A percentile compares a stretch with the other conserved stretches of the same genome.
These are phyloP conservation scores for Pedicia rivosa DNA, from an alignment of 2,888 invertebrate genomes.

Conservation along the genomic window DNA sequence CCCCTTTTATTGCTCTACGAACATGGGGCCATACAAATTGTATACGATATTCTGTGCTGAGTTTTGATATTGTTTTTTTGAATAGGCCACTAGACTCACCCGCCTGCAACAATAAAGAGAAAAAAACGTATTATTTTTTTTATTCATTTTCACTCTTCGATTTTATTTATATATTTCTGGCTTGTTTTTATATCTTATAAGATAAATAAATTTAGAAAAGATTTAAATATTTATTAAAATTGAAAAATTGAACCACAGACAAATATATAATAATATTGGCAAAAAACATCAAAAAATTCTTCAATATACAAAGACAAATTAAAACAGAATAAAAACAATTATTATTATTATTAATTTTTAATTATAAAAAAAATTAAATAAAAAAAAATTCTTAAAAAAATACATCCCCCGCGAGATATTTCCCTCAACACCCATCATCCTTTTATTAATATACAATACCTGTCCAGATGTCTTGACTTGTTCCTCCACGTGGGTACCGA, in stretches of 20 bases:
- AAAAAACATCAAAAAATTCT: too few species aligned
- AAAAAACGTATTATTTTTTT: too few species aligned
- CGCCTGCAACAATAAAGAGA: constrained; percentile 35
- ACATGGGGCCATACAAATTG: constrained; percentile 76
- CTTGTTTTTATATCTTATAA: too few species aligned
- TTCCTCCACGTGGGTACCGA: constrained; percentile 13
- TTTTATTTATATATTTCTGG: too few species aligned
- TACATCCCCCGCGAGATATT: neutral
- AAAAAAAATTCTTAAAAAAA: neutral
- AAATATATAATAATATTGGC: too few species aligned
- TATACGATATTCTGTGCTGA: constrained; percentile 75
- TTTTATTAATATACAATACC: constrained; percentile 17
- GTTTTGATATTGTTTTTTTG: constrained; percentile 52
- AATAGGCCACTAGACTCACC: constrained; percentile 50
- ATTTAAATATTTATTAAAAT: too few species aligned
- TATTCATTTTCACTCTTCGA: too few species aligned
- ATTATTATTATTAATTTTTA: too few species aligned
- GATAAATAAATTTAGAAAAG: too few species aligned
- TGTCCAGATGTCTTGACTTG: constrained; percentile 21
- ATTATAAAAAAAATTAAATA: neutral
- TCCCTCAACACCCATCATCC: neutral
- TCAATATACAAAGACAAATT: too few species aligned
- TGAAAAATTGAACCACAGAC: too few species aligned
- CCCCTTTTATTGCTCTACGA: constrained; percentile 31
- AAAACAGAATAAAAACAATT: too few species aligned